Base-by-base conservation (phyloP, 2,888 invertebrate species). In the Drosophila diplacantha region DNA sequence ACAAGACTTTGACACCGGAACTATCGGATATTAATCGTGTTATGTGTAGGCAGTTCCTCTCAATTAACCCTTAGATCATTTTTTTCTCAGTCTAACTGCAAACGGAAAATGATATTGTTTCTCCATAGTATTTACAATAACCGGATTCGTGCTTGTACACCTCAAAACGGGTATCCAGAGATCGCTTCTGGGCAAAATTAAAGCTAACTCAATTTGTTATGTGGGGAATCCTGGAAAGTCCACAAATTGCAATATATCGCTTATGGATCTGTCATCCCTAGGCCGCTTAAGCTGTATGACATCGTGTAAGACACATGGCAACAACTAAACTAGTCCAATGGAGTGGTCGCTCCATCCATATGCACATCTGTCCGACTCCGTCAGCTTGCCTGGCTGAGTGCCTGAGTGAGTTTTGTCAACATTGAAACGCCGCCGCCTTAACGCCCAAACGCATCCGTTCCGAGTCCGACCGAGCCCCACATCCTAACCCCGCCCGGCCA, bases 371-470 rank as follows among this genome's bases (percentile, higher is more conserved):
- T 57, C 38, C 55, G 35, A 47, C 35, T 55, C 31, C 31, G 50
- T 69, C 59, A 43, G 50, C 59, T 59, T 38, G n/a, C 47, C 44
- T 32, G 58, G 49, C 49, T 41, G 63, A 58, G 50, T 43, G 71
- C 58, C 56, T 74, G 73, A 81, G 68, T 78, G 78, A 81, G 83
- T 80, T 81, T 83, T 80, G 80, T 80, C 80, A 80, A 80, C 80
- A 83, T 75, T 74, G 82, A 74, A 75, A 70, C 50, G 61, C 64
- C 71, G 71, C 60, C 41, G 71, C 75, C 58, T 69, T 26, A 72
- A 83, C 79, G 83, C 81, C 80, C 71, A 80, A 81, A 79, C 82
- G 84, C 82, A 83, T 80, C 83, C 80, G 83, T 71, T 80, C 29
- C 47, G 31, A 49, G 43, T 53, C 49, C 37, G 57, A 41, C 41